phyloP scores from a whole-genome alignment of 2,888 invertebrate genomes.

The Aproaerema taeniolella region DNA sequence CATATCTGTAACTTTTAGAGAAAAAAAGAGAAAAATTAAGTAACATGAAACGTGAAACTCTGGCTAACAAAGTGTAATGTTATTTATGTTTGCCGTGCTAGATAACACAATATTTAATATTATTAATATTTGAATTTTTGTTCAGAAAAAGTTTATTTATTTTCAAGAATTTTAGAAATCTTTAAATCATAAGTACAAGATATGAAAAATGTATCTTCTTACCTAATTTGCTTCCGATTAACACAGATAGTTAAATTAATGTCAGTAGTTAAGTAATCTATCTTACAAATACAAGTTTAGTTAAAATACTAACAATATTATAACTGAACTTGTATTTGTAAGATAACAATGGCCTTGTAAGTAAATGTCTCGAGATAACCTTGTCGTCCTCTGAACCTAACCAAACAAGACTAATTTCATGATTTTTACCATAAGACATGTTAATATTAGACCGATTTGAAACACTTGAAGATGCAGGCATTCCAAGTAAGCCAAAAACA shows the following conservation, averaged over 20 bases:
- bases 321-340: not conserved
- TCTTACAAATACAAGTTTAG: not conserved
- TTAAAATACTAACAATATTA: not conserved
- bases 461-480: too few relatives aligned
- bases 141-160: not conserved
- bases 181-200: not conserved
- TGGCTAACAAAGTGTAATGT: not conserved
- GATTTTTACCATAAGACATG: too few relatives aligned
- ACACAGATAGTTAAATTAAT: too few relatives aligned
- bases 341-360: too few relatives aligned
- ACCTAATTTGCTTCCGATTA: too few relatives aligned
- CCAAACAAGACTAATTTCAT: too few relatives aligned
- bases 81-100: not conserved
- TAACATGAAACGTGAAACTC: not conserved
- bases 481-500: too few relatives aligned
- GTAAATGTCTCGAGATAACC: not conserved
- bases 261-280: not conserved
- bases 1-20: constrained; percentile 22
- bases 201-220: not conserved
- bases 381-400: not conserved
- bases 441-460: too few relatives aligned
- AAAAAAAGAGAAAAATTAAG: not conserved
- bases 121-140: not conserved
- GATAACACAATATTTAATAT: not conserved
- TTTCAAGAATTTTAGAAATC: not conserved